phyloP scores from a whole-genome alignment of 2,113 vertebrate genomes.

The Tachysurus fulvidraco region DNA sequence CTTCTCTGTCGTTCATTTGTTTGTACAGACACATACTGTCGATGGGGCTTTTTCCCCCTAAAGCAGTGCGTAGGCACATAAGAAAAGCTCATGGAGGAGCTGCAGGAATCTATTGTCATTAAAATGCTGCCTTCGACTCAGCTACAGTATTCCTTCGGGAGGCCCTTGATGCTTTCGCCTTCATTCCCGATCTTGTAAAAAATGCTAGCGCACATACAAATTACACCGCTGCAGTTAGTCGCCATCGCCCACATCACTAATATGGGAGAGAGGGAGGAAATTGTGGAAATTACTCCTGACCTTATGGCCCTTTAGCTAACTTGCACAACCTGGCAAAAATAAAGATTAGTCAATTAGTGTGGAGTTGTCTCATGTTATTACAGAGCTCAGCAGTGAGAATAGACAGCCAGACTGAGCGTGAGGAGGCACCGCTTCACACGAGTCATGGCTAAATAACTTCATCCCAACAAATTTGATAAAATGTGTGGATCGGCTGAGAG shows the following conservation, averaged over 20 bases:
- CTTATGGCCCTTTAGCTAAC: conserved; percentile 33
- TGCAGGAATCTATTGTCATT: conserved; percentile 22
- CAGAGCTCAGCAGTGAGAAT: background rate
- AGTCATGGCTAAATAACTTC: conserved; percentile 3
- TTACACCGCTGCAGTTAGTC: conserved; percentile 5
- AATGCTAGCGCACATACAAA: conserved; percentile 45
- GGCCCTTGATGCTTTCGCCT: conserved; percentile 23
- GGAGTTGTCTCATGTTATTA: background rate
- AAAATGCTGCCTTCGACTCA: conserved; percentile 22
- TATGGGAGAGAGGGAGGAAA: background rate
- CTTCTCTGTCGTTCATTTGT: background rate
- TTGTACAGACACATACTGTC: background rate
- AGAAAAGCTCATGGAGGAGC: conserved; percentile 17
- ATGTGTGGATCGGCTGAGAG: background rate
- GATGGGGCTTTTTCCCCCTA: background rate
- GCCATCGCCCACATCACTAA: conserved; percentile 30
- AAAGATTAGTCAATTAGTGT: conserved; percentile 35
- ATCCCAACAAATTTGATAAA: background rate
- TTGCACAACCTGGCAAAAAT: conserved; percentile 25
- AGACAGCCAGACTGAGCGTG: background rate
- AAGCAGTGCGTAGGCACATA: conserved; percentile 17
- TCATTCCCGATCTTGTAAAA: conserved; percentile 47
- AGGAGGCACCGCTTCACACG: background rate
- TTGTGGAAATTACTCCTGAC: conserved; percentile 43
- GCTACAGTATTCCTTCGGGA: conserved; percentile 39